A percentile compares a stretch with the other conserved stretches of the same genome.
These are phyloP conservation scores for Desoria tigrina DNA, from an alignment of 2,888 invertebrate species.

Conservation along the genomic window DNA sequence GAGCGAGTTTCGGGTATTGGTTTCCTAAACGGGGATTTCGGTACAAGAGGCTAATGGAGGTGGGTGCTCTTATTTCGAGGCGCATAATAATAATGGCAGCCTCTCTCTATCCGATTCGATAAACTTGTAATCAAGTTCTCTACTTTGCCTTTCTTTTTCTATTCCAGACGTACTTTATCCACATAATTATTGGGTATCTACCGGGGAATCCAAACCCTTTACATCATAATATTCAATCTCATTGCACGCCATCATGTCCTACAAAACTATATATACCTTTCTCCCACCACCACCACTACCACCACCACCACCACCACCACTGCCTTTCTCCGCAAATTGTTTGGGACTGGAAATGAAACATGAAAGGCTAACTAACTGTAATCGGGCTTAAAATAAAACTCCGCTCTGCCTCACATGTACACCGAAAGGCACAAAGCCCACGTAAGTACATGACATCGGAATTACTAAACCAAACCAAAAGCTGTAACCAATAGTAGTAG, in stretches of 20 bases:
- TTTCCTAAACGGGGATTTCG: too few relatives aligned
- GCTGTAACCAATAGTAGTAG: too few relatives aligned
- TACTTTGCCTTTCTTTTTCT: not conserved
- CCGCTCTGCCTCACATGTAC: constrained; percentile 6
- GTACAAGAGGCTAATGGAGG: too few relatives aligned
- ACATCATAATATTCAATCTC: constrained; percentile 32
- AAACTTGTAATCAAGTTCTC: constrained; percentile 1
- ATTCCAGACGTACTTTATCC: constrained; percentile 11
- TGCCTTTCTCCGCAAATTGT: not conserved
- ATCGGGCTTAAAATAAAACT: constrained; percentile 18
- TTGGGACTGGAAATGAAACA: not conserved
- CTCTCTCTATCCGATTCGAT: not conserved
- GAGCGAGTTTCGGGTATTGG: too few relatives aligned
- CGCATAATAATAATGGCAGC: too few relatives aligned
- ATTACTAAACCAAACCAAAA: too few relatives aligned
- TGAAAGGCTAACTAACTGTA: constrained; percentile 26
- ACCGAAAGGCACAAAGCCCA: too few relatives aligned
- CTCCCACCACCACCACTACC: not conserved
- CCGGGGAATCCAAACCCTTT: constrained; percentile 25
- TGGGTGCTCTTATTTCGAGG: too few relatives aligned
- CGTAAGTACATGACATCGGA: too few relatives aligned
- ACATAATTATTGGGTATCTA: constrained; percentile 34
- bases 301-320: not conserved
- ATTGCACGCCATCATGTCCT: constrained; percentile 18
- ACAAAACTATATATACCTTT: not conserved